Conservation (phyloP, 1,140 invertebrate genomes). For the Drosophila chauvacae region DNA sequence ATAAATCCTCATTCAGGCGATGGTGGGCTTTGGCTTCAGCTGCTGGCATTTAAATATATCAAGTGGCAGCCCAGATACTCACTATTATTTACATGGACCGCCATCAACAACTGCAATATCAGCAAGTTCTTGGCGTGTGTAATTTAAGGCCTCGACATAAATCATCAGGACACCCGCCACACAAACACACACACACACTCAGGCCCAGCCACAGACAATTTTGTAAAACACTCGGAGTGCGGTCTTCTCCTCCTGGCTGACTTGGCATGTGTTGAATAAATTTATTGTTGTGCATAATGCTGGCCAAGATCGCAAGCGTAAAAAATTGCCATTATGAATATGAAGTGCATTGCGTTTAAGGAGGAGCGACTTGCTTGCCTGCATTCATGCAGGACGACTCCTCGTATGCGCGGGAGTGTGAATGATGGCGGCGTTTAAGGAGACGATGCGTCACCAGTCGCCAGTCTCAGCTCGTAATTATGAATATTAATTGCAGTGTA, state of each 20-base stretch:
- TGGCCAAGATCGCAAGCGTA: constrained; percentile 59
- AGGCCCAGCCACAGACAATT: constrained; percentile 29
- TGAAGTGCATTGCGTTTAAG: constrained; percentile 73
- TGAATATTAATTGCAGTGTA: constrained; percentile 72
- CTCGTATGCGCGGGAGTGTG: constrained; percentile 26
- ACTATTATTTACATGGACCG: constrained; percentile 55
- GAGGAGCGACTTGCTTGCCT: constrained; percentile 22
- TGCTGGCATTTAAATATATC: constrained; percentile 58
- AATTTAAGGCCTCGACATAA: constrained; percentile 71
- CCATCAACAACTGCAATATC: constrained; percentile 71
- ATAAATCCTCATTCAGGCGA: constrained; percentile 52
- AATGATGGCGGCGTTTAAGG: constrained; percentile 61
- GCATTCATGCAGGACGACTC: constrained; percentile 37
- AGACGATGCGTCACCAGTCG: constrained; percentile 27
- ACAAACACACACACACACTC: constrained; percentile 5
- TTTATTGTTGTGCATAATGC: constrained; percentile 82
- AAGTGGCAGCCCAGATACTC: constrained; percentile 47
- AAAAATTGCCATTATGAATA: constrained; percentile 79
- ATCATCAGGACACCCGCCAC: constrained; percentile 57
- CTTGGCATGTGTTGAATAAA: constrained; percentile 79
- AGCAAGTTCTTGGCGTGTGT: constrained; percentile 66
- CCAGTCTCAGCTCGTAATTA: constrained; percentile 50
- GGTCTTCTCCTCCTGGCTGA: constrained; percentile 26
- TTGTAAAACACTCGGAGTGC: constrained; percentile 59
- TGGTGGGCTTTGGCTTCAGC: constrained; percentile 25